Percentiles rank a stretch among this genome's conserved stretches.
These are phyloP conservation scores for Ochropleura leucogaster DNA, from an alignment of 2,888 invertebrate species.

Conservation along the genomic window DNA sequence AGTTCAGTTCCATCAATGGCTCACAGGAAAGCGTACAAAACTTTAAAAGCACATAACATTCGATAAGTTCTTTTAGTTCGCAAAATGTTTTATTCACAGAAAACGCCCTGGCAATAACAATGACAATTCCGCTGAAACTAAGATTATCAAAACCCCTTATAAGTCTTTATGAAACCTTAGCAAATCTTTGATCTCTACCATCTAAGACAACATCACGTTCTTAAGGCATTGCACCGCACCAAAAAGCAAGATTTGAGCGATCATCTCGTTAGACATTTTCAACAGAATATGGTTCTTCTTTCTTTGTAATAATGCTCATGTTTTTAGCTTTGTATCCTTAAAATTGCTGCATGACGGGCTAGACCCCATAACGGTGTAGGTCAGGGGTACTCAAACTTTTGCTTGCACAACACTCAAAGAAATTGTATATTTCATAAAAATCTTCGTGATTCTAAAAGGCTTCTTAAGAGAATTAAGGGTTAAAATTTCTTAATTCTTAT, in stretches of 20 bases:
- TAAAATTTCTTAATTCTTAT: not conserved
- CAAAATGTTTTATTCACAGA: not conserved
- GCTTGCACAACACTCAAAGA: not conserved
- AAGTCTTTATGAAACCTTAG: slow-evolving; percentile 29
- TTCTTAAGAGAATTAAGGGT: no score
- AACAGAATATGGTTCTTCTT: slow-evolving; percentile 47
- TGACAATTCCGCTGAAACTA: slow-evolving; percentile 23
- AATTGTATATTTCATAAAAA: not conserved
- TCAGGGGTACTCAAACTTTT: slow-evolving; percentile 40
- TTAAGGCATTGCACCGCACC: slow-evolving; percentile 56
- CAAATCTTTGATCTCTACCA: slow-evolving; percentile 36
- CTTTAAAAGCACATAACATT: slow-evolving; percentile 11
- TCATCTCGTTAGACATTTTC: slow-evolving; percentile 32
- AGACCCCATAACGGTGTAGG: slow-evolving; percentile 73
- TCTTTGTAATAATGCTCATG: slow-evolving; percentile 49
- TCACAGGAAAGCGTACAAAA: not conserved
- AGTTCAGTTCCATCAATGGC: not conserved
- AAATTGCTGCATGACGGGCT: slow-evolving; percentile 52
- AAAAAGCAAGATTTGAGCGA: slow-evolving; percentile 57
- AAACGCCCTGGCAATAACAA: slow-evolving; percentile 2
- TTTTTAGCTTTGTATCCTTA: slow-evolving; percentile 45
- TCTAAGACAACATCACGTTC: slow-evolving; percentile 45
- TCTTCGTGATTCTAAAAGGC: not conserved
- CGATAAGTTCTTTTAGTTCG: not conserved
- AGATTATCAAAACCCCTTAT: slow-evolving; percentile 42